These are phyloP conservation scores for Dynastes maya DNA, from an alignment of 2,888 invertebrate species.

Conservation along the genomic window DNA sequence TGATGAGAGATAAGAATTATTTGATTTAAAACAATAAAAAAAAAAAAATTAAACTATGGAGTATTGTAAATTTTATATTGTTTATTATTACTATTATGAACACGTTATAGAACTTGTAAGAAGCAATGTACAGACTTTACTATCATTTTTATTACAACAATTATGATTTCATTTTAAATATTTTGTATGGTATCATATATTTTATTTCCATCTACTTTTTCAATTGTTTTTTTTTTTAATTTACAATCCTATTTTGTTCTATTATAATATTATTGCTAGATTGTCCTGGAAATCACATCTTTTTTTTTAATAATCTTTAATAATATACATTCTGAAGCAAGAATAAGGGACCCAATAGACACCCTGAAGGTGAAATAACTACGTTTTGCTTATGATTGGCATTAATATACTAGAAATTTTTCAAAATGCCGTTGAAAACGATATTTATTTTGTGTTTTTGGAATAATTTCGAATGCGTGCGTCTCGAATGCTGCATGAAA, in stretches of 20 bases:
- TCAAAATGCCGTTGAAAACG: no score
- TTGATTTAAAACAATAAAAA: conserved; percentile 17
- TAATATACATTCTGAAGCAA: no score
- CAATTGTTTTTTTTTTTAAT: not conserved
- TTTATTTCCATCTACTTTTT: not conserved
- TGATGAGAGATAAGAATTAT: conserved; percentile 27
- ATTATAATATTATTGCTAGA: not conserved
- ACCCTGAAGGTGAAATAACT: no score
- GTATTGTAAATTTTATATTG: conserved; percentile 47
- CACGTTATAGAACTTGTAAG: conserved; percentile 14
- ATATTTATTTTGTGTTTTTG: not conserved
- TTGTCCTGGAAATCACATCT: not conserved
- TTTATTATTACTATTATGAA: not conserved
- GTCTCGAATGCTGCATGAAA: no score
- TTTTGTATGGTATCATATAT: not conserved
- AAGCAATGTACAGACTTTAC: conserved; percentile 38
- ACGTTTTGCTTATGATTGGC: no score
- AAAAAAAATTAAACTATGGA: conserved; percentile 13
- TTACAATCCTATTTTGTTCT: not conserved
- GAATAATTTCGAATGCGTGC: no score
- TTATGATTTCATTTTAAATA: not conserved
- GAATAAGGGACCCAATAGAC: no score
- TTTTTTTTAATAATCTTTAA: no score
- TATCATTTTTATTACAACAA: conserved; percentile 31
- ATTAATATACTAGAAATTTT: no score